These are phyloP conservation scores for Trematomus loennbergii DNA, from an alignment of 2,113 vertebrate species.

Conservation along the genomic window DNA sequence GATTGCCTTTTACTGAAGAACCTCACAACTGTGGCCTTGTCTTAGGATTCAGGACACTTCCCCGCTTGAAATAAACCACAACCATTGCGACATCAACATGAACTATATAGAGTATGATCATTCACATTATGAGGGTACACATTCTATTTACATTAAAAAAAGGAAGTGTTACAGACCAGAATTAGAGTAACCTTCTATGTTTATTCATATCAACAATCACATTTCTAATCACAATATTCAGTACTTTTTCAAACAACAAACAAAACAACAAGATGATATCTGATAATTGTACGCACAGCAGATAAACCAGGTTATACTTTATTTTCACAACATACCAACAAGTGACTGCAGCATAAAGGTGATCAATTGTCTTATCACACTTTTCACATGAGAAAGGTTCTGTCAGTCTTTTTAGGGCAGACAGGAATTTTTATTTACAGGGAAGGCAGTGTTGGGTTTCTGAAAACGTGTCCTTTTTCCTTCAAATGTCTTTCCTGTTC, in stretches of 20 bases:
- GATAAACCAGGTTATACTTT: constrained; percentile 75
- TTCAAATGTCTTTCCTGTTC: constrained; percentile 5
- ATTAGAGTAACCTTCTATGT: constrained; percentile 43
- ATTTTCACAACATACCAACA: constrained; percentile 71
- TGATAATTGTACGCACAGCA: constrained; percentile 69
- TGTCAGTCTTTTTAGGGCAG: constrained; percentile 31
- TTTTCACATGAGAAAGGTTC: constrained; percentile 43
- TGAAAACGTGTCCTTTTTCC: not conserved
- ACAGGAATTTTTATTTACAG: constrained; percentile 20
- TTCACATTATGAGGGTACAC: not conserved
- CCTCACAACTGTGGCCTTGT: not conserved
- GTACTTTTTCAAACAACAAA: constrained; percentile 41
- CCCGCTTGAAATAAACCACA: too few relatives aligned
- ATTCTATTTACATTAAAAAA: not conserved
- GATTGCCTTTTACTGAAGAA: not conserved
- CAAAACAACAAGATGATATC: constrained; percentile 53
- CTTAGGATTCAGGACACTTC: not conserved
- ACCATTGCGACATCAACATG: too few relatives aligned
- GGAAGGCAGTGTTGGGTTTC: not conserved
- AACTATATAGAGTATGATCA: too few relatives aligned
- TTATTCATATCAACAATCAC: constrained; percentile 60
- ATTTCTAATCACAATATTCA: constrained; percentile 56
- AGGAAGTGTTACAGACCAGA: not conserved
- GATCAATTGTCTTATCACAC: constrained; percentile 49
- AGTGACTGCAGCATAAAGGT: constrained; percentile 62